Conservation (phyloP, 2,797 vertebrate genomes). For the Novumbra hubbsi region DNA sequence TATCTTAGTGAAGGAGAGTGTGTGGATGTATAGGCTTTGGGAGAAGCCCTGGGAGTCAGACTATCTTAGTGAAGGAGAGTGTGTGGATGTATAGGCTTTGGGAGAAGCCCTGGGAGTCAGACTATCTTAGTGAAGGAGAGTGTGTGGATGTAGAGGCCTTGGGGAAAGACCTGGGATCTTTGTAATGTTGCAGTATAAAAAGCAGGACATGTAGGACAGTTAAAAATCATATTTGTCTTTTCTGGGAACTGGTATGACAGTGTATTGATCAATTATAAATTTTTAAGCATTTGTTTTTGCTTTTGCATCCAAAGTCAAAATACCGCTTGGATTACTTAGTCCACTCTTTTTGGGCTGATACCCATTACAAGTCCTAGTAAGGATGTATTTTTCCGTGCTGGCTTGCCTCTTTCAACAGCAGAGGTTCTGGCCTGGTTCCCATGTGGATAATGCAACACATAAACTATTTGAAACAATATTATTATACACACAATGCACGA, state of each 20-base stretch:
- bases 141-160: not conserved
- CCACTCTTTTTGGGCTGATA: conserved; percentile 8
- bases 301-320: too few relatives aligned
- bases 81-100: too few relatives aligned
- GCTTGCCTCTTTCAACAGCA: conserved; percentile 20
- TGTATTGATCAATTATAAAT: too few relatives aligned
- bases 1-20: conserved; percentile 20
- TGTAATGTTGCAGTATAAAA: too few relatives aligned
- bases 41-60: conserved; percentile 50
- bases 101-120: too few relatives aligned
- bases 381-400: conserved; percentile 6
- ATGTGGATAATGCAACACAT: conserved; percentile 40
- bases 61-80: conserved; percentile 22
- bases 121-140: too few relatives aligned
- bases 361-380: conserved; percentile 8
- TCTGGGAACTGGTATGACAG: too few relatives aligned
- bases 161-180: conserved; percentile 37
- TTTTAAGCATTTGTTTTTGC: too few relatives aligned
- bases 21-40: conserved; percentile 33
- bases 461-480: conserved; percentile 54
- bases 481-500: conserved; percentile 40
- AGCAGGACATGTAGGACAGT: too few relatives aligned
- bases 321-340: conserved; percentile 16
- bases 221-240: too few relatives aligned
- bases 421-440: conserved; percentile 42